Evolutionary conservation across 2,113 vertebrate genomes (phyloP), one percentile per base, ranked within the genome.

Genomic region (Meleagris gallopavo): DNA sequence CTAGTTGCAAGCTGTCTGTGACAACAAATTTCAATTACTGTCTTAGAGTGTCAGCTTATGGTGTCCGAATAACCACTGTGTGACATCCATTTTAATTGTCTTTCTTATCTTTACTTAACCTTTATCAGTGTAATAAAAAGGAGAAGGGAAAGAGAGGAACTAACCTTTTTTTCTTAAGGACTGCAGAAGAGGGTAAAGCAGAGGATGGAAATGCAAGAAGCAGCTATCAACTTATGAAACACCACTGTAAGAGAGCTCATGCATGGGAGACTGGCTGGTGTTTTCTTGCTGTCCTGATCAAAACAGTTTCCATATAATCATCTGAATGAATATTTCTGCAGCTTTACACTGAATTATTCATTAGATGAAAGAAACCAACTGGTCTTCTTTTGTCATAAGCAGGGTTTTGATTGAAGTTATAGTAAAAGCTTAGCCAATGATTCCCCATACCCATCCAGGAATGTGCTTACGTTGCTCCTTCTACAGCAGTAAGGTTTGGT

Each of bases 31-130:
- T 97, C 77, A 97, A 90, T 97, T 95, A 94, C 78, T 79, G 29
- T 94, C 54, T 41, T 90, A 93, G 30, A 14, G 73, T 82, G 91
- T 94, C 81, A 94, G 70, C 62, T 97, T 92, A 83, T 69, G 88
- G 73, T 74, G 41, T 92, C 62, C 83, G 89, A 96, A 95, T 91
- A 97, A 83, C 57, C 90, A 62, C 46, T 46, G 45, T 17, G 8
- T 94, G 93, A 96, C 76, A 92, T 93, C 88, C 57, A 41, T 96
- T 97, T 97, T 96, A 97, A 97, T 97, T 97, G 92, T 88, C 87
- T 94, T 90, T 92, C 60, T 97, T 94, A 94, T 92, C 75, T 92
- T 77, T 85, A 66, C 89, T 97, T 96, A 96, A 97, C 86, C 76
- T 96, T 89, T 89, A 71, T 91, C 76, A 75, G 43, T 94, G 57